Evolutionary conservation across 1,140 invertebrate species (phyloP).

Genomic region (Rhyzopertha dominica): DNA sequence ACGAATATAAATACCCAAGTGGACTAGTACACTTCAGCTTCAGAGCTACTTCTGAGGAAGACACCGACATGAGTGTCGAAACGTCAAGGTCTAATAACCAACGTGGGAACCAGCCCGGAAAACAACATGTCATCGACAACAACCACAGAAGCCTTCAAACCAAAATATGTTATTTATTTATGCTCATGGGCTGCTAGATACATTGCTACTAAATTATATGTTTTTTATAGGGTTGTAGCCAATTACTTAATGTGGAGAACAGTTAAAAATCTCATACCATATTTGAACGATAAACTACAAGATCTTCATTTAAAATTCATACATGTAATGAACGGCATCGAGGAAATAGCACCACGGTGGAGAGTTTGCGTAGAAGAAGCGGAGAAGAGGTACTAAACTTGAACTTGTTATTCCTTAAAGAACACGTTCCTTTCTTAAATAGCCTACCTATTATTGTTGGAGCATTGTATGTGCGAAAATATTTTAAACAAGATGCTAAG

Average conservation of each 20-base stretch:
- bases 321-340: slow-evolving; percentile 68
- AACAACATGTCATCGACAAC: no score
- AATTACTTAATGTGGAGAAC: slow-evolving; percentile 84
- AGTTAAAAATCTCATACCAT: slow-evolving; percentile 65
- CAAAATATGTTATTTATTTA: no score
- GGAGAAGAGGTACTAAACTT: slow-evolving; percentile 54
- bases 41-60: no score
- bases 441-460: slow-evolving; percentile 11
- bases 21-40: no score
- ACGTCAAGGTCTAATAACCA: no score
- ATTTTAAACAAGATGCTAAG: slow-evolving; percentile 47
- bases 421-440: not conserved
- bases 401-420: slow-evolving; percentile 11
- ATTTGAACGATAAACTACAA: slow-evolving; percentile 67
- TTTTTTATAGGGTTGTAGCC: slow-evolving; percentile 51
- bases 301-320: slow-evolving; percentile 68
- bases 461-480: slow-evolving; percentile 44
- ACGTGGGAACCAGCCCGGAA: no score
- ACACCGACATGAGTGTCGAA: no score
- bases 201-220: no score
- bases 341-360: slow-evolving; percentile 74
- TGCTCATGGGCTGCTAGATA: no score
- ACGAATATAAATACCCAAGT: no score
- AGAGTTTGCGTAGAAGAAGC: slow-evolving; percentile 76
- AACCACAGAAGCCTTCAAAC: no score